These are phyloP conservation scores for Oreochromis spilurus DNA, from an alignment of 2,113 vertebrate species.

Conservation along the genomic window DNA sequence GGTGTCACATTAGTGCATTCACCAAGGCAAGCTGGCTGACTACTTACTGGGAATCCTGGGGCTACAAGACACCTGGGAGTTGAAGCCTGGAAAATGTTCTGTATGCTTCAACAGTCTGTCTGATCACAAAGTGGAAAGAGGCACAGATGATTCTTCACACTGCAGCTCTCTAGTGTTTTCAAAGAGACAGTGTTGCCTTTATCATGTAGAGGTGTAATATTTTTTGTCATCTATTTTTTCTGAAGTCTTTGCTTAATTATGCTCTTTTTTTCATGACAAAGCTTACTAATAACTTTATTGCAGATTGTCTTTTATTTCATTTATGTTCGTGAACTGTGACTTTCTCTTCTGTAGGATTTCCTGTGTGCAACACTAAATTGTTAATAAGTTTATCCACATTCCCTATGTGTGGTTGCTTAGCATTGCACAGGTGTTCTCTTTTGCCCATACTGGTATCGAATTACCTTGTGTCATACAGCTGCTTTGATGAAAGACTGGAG, in stretches of 20 bases:
- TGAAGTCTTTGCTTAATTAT: background rate
- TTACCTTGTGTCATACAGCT: background rate
- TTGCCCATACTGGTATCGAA: background rate
- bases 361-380: background rate
- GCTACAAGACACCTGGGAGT: conserved; percentile 59
- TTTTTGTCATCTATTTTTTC: background rate
- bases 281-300: background rate
- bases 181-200: background rate
- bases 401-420: background rate
- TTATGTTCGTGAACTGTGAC: background rate
- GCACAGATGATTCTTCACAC: conserved; percentile 37
- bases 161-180: conserved; percentile 12
- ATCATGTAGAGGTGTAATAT: background rate
- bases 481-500: background rate
- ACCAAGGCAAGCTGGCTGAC: conserved; percentile 36
- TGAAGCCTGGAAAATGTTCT: conserved; percentile 44
- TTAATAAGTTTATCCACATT: background rate
- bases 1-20: conserved; percentile 64
- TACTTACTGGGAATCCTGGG: conserved; percentile 48
- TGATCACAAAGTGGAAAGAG: conserved; percentile 57
- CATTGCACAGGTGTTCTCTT: background rate
- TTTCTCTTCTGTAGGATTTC: background rate
- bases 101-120: conserved; percentile 49
- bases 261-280: background rate
- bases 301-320: background rate